These are phyloP conservation scores for Cromileptes altivelis DNA, from an alignment of 2,113 vertebrate species.

Conservation along the genomic window DNA sequence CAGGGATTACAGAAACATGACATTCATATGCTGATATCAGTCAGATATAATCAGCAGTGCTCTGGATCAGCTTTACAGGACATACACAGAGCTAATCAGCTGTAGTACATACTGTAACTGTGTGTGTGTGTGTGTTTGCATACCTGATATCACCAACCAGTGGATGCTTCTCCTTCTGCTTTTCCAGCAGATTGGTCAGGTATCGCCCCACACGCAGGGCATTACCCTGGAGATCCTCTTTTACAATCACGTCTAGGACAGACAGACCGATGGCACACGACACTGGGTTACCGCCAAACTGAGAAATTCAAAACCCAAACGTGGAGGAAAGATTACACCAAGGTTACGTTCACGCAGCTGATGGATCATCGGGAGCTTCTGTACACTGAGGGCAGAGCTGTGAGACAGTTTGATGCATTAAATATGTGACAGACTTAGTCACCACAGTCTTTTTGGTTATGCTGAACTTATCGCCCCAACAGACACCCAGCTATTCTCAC, in stretches of 20 bases:
- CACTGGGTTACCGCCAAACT: constrained; percentile 98
- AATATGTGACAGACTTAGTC: neutral
- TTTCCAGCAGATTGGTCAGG: constrained; percentile 85
- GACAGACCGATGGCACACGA: constrained; percentile 95
- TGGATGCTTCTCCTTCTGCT: constrained; percentile 90
- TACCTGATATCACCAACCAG: constrained; percentile 94
- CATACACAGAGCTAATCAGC: neutral
- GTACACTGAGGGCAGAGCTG: neutral
- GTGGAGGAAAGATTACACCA: constrained; percentile 28
- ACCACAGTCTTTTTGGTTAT: neutral
- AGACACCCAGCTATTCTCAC: neutral
- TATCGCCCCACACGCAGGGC: constrained; percentile 90
- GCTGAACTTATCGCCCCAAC: neutral
- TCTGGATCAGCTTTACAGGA: neutral
- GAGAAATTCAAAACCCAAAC: constrained; percentile 46
- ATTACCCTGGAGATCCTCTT: constrained; percentile 93
- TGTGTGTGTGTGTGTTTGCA: constrained; percentile 1
- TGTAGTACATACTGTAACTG: neutral
- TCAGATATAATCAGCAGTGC: neutral
- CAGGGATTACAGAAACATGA: neutral
- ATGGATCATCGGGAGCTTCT: neutral
- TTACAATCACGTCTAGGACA: constrained; percentile 92
- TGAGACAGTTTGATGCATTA: neutral
- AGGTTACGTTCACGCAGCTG: neutral
- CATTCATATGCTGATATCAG: neutral